A percentile compares a stretch with the other conserved stretches of the same genome.
These are phyloP conservation scores for Drosophila imparisetae DNA, from an alignment of 2,888 invertebrate species.

Conservation along the genomic window DNA sequence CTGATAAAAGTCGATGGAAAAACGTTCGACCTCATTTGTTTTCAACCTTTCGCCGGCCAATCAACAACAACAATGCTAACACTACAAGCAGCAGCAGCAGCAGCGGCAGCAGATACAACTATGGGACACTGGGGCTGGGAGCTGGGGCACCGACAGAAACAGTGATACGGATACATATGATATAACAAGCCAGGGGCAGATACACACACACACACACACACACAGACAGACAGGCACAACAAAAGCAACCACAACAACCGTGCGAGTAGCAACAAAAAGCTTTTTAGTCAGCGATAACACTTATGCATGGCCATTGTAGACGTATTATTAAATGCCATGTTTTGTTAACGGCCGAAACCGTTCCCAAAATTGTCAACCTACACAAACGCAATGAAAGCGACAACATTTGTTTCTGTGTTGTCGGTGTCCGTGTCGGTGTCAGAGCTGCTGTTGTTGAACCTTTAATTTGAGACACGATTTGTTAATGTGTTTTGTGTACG, in stretches of 20 bases:
- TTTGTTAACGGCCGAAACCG: constrained; percentile 79
- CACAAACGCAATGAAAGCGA: constrained; percentile 62
- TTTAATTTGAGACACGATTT: constrained; percentile 73
- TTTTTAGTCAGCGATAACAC: constrained; percentile 80
- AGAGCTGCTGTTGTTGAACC: constrained; percentile 48
- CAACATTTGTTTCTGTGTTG: constrained; percentile 53
- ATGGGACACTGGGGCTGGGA: constrained; percentile 26
- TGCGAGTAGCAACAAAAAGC: constrained; percentile 74
- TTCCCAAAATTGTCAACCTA: constrained; percentile 78
- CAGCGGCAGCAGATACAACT: constrained; percentile 14
- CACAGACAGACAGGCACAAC: constrained; percentile 10
- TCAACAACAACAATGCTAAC: constrained; percentile 49
- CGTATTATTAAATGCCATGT: constrained; percentile 79
- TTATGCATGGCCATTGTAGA: constrained; percentile 75
- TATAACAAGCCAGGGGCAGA: constrained; percentile 69
- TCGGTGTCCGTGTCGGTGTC: constrained; percentile 31
- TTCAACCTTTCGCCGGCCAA: constrained; percentile 66
- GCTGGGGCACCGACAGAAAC: constrained; percentile 48
- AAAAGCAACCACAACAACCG: constrained; percentile 37
- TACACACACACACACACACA: constrained; percentile 34
- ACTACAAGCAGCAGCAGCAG: constrained; percentile 6
- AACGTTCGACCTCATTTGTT: constrained; percentile 68
- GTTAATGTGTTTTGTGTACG: constrained; percentile 67
- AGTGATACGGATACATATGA: constrained; percentile 59
- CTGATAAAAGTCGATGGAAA: constrained; percentile 71